Evolutionary conservation across 2,113 vertebrate species (phyloP), one percentile per base, ranked within the genome.

Genomic region (Pungitius pungitius): DNA sequence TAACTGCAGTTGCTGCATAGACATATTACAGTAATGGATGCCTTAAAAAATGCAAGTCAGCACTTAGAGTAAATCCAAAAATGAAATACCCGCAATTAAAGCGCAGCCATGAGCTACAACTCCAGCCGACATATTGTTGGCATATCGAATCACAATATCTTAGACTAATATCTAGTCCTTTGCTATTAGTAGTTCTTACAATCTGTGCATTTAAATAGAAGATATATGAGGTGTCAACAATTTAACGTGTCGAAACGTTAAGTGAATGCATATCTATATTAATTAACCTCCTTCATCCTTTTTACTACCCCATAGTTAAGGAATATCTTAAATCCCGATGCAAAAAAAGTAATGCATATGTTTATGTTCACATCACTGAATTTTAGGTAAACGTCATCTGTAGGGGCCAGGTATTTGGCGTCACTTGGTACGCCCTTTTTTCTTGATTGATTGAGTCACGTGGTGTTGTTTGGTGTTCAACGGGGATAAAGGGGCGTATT

Each of bases 121-220:
- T 20, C 4, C 2, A 40, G 13, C 24, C 39, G 18, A 55, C 37
- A 59, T 6, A 65, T 35, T 60, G 35, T 18, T 8, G 61, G 30
- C 3, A 22, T 18, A 62, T 27, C 49, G 51, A 20, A 40, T 58
- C n/a, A 49, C 8, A 49, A 45, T n/a, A 27, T 8, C 35, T 39
- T 54, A 3, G 14, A 39, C 52, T 59, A 70, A 66, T 73, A 49
- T 79, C 69, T 74, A n/a, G n/a, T n/a, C n/a, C n/a, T 74, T 73
- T 72, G 37, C 33, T 12, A 8, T 61, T 54, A 6, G 15, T 27
- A 57, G 35, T 12, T 51, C 17, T 15, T 55, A 39, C 22, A 54
- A 45, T 54, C 17, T 37, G n/a, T 60, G 30, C 15, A 9, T 72
- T 62, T 56, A 4, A 13, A 11, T 24, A 57, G 18, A 11, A 51